phyloP scores from a whole-genome alignment of 2,888 invertebrate genomes.

The Aphodius sticticus region DNA sequence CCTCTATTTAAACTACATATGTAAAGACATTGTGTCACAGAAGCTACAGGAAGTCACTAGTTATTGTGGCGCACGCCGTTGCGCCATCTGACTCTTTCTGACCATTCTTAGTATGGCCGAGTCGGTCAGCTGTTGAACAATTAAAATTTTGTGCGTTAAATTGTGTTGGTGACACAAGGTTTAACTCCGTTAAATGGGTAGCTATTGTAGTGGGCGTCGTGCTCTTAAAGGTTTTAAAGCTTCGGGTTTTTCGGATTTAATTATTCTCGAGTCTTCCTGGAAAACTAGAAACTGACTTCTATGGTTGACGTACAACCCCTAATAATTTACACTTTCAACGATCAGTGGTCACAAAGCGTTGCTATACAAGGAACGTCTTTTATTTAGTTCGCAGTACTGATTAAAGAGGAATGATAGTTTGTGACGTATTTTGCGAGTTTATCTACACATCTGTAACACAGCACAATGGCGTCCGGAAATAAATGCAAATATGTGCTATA shows the following conservation, averaged over 20 bases:
- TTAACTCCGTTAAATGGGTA: background rate
- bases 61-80: background rate
- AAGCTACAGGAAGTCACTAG: background rate
- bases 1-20: background rate
- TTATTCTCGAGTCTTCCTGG: background rate
- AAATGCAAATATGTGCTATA: too few species aligned
- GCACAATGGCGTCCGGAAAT: too few species aligned
- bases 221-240: background rate
- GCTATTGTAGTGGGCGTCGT: background rate
- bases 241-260: background rate
- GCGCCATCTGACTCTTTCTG: background rate
- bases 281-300: background rate
- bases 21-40: slow-evolving; percentile 4
- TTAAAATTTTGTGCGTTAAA: background rate
- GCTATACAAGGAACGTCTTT: background rate
- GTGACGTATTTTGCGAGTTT: background rate
- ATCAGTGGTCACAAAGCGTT: background rate
- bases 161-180: slow-evolving; percentile 4
- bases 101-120: background rate
- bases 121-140: background rate
- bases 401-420: background rate
- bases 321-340: background rate
- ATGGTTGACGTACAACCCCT: background rate
- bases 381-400: background rate
- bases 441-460: background rate